Percentiles rank a stretch among this genome's conserved stretches.
Conservation (phyloP, 2,113 vertebrate species). For the Probosciger aterrimus region DNA sequence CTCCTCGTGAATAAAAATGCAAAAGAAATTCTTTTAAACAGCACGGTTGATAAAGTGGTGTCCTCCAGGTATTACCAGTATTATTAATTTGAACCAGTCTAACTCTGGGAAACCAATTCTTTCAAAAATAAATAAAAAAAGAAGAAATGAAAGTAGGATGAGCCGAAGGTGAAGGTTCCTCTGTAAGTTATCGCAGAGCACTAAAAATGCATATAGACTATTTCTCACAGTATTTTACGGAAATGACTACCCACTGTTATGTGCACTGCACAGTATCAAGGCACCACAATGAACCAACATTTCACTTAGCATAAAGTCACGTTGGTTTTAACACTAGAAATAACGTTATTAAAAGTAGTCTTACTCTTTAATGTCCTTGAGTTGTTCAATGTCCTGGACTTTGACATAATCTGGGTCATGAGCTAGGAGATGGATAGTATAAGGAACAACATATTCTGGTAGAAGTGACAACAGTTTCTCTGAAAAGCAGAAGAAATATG, state of each 20-base stretch:
- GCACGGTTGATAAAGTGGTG: neutral
- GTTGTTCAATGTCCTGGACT: constrained; percentile 97
- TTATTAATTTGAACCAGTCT: neutral
- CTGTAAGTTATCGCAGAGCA: neutral
- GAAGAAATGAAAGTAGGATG: neutral
- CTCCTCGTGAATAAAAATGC: neutral
- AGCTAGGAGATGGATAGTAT: constrained; percentile 95
- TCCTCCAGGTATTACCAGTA: neutral
- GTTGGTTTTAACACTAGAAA: neutral
- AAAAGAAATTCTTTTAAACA: neutral
- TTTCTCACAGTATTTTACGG: neutral
- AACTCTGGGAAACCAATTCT: neutral
- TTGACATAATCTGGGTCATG: constrained; percentile 98
- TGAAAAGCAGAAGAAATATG: constrained; percentile 63
- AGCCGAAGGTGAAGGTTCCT: neutral
- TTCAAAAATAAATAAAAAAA: neutral
- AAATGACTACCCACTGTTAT: neutral
- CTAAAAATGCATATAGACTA: neutral
- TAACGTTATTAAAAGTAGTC: constrained; percentile 43
- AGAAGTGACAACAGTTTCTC: constrained; percentile 96
- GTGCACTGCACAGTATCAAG: neutral
- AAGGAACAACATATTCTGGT: constrained; percentile 97
- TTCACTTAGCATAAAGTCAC: neutral
- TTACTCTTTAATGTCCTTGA: constrained; percentile 99
- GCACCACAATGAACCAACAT: neutral